Base-by-base conservation (phyloP, 2,888 invertebrate genomes). In the Sepiola atlantica region DNA sequence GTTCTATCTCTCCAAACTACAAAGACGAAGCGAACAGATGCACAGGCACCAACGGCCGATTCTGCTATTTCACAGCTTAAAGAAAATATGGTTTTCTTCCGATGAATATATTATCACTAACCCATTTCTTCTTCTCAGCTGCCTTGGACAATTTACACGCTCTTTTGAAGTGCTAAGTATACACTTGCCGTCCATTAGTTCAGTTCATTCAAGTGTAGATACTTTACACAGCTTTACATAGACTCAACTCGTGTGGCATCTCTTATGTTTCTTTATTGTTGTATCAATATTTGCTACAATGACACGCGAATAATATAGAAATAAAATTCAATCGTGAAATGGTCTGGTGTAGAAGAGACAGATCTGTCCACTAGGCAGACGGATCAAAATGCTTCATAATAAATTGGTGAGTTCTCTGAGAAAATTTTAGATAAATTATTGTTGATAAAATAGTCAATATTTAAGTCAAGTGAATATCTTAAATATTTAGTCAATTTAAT, bases 41-140 rank as follows among this genome's bases (percentile, higher is more conserved):
- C 77, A n/a, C n/a, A 14, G 77, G 12, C n/a, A 77, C n/a, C 77
- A 32, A 21, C 32, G n/a, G 77, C 14, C n/a, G 16, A 77, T 77
- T 77, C 21, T n/a, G n/a, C n/a, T 14, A 77, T 77, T 77, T 77
- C n/a, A 77, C 77, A 32, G 77, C 77, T 77, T 77, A 16, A 21
- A 77, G 77, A 77, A n/a, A 77, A 77, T 12, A 77, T n/a, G n/a
- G n/a, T 77, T 77, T n/a, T 77, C 45, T 45, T 45, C n/a, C 14
- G 77, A n/a, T 77, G n/a, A 77, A 77, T 77, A 77, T 77, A n/a
- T 77, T 77, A 77, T n/a, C 77, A 16, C 77, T 77, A 77, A 77
- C 77, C 77, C 32, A 77, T n/a, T 77, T 77, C 77, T n/a, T 77
- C 12, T n/a, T 32, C 77, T 77, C 77, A 32, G 77, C 77, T 77